Evolutionary conservation across 2,113 vertebrate species (phyloP).

Genomic region (Laticauda laticaudata): DNA sequence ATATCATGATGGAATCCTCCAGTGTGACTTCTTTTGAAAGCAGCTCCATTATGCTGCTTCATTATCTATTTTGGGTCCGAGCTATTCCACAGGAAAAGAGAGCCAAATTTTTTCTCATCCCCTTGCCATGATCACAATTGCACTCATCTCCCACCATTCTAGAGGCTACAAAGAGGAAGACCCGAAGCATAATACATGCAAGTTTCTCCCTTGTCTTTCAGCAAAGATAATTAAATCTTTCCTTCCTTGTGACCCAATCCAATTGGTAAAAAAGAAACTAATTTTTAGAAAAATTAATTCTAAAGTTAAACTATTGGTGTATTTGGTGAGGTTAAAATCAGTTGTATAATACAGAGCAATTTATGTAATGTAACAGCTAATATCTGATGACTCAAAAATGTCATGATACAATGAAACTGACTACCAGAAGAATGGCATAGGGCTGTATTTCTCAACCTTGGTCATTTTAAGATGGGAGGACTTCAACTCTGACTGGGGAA

Average conservation of each 20-base stretch:
- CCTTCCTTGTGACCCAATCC: not conserved
- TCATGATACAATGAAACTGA: not conserved
- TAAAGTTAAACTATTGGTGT: not conserved
- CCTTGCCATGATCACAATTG: not conserved
- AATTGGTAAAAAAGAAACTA: not conserved
- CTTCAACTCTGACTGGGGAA: not conserved
- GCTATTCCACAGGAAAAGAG: not conserved
- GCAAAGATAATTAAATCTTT: not conserved
- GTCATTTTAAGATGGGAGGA: too few species aligned
- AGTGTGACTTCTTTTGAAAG: not conserved
- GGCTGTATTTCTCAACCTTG: too few species aligned
- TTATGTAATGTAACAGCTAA: not conserved
- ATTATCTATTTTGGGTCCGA: not conserved
- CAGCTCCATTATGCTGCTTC: not conserved
- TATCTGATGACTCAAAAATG: not conserved
- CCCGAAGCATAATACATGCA: not conserved
- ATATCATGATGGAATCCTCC: not conserved
- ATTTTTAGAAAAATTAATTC: not conserved
- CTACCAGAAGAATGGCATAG: not conserved
- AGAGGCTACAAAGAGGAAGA: not conserved
- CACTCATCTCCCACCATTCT: not conserved
- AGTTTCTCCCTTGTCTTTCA: not conserved
- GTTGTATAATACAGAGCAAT: not conserved
- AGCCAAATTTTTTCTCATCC: not conserved
- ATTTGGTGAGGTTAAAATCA: not conserved